These are phyloP conservation scores for Drosophila testacea DNA, from an alignment of 2,888 invertebrate species.

Conservation along the genomic window DNA sequence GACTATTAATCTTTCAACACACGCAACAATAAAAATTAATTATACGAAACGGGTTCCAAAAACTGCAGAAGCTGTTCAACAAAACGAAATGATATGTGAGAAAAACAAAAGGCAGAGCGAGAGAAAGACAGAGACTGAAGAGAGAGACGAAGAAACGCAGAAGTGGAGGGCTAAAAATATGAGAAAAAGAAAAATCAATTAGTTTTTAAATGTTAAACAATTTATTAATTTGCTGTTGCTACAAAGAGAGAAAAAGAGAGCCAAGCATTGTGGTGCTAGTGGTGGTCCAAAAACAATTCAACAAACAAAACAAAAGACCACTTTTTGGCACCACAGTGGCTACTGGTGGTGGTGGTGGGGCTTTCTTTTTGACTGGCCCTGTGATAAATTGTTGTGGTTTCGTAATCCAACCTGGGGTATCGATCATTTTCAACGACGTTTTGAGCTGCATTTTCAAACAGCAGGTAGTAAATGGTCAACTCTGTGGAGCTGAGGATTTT, in stretches of 20 bases:
- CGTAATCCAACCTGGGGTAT: constrained; percentile 64
- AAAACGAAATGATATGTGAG: constrained; percentile 40
- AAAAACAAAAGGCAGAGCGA: constrained; percentile 16
- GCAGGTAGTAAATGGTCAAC: constrained; percentile 67
- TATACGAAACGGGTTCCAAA: constrained; percentile 64
- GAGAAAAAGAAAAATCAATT: constrained; percentile 71
- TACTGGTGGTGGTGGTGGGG: constrained; percentile 59
- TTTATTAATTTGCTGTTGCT: constrained; percentile 78
- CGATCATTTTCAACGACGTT: constrained; percentile 74
- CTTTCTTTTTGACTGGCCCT: constrained; percentile 62
- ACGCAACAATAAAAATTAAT: constrained; percentile 80
- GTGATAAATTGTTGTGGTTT: constrained; percentile 74
- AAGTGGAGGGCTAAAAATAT: constrained; percentile 9
- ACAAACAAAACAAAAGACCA: constrained; percentile 55
- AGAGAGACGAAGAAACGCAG: constrained; percentile 8
- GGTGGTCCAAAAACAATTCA: constrained; percentile 33
- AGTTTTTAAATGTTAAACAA: constrained; percentile 81
- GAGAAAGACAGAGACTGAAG: constrained; percentile 6
- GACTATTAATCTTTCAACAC: constrained; percentile 79
- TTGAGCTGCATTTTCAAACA: constrained; percentile 64
- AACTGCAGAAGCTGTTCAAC: constrained; percentile 55
- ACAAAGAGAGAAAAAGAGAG: constrained; percentile 21
- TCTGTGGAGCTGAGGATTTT: constrained; percentile 3
- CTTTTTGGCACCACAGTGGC: constrained; percentile 66
- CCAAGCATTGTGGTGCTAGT: constrained; percentile 11